phyloP scores from a whole-genome alignment of 2,888 invertebrate genomes.

The Ophonus ardosiacus region DNA sequence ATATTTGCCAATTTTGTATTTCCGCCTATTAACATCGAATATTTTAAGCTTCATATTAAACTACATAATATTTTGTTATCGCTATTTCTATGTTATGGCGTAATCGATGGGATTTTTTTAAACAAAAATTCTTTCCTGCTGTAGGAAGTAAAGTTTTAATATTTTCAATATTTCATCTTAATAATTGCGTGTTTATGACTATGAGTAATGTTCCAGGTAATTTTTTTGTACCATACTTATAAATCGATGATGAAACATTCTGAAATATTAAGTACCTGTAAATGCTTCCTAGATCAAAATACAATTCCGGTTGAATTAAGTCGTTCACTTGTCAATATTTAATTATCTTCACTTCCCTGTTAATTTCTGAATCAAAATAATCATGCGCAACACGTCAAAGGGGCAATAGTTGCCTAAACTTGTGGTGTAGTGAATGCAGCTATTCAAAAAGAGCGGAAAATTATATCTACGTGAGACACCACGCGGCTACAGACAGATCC shows the following conservation, averaged over 20 bases:
- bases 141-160: too few species aligned
- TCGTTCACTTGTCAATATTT: background rate
- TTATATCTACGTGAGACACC: conserved; percentile 1
- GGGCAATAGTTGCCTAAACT: background rate
- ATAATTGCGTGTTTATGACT: too few species aligned
- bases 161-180: too few species aligned
- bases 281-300: conserved; percentile 1
- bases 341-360: background rate
- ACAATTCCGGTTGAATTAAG: background rate
- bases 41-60: too few species aligned
- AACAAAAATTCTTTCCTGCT: too few species aligned
- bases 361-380: background rate
- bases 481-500: conserved; percentile 19
- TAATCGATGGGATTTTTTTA: too few species aligned
- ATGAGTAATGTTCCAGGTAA: conserved; percentile 19
- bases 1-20: too few species aligned
- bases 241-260: conserved; percentile 14
- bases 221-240: background rate
- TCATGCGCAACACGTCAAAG: conserved; percentile 1
- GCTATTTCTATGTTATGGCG: too few species aligned
- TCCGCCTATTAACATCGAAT: too few species aligned
- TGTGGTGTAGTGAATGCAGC: background rate
- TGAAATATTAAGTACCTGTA: conserved; percentile 11
- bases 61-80: too few species aligned
- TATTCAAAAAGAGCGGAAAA: background rate